A percentile compares a stretch with the other conserved stretches of the same genome.
These are phyloP conservation scores for Ondatra zibethicus DNA, from an alignment of 2,113 vertebrate species.

Conservation along the genomic window DNA sequence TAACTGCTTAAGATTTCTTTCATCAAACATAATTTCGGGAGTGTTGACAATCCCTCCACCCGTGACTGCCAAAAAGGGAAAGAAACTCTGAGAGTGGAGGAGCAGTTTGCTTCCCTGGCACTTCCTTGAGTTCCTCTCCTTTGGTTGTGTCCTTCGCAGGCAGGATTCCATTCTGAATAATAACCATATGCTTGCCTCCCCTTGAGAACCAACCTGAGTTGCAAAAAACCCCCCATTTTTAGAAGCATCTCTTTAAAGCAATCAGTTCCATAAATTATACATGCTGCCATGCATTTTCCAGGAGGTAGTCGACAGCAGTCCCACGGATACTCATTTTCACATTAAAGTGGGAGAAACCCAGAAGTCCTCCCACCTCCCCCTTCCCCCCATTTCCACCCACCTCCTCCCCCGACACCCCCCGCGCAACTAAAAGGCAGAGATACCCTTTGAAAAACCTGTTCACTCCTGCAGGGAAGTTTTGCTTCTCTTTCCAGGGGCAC, in stretches of 20 bases:
- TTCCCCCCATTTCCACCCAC: background rate
- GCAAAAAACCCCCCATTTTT: constrained; percentile 80
- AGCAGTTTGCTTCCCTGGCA: constrained; percentile 71
- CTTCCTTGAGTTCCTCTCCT: constrained; percentile 50
- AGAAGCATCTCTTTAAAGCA: constrained; percentile 83
- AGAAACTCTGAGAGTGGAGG: constrained; percentile 42
- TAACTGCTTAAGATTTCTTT: background rate
- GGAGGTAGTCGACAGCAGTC: constrained; percentile 57
- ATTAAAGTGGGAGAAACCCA: constrained; percentile 77
- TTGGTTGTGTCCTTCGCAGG: constrained; percentile 76
- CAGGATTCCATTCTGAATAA: constrained; percentile 79
- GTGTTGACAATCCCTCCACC: background rate
- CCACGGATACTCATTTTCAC: constrained; percentile 81
- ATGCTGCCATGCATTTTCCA: constrained; percentile 82
- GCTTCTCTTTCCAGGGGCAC: constrained; percentile 73
- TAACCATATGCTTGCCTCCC: constrained; percentile 75
- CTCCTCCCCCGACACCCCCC: background rate
- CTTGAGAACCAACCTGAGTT: constrained; percentile 78
- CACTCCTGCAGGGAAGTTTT: constrained; percentile 76
- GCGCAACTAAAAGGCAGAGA: constrained; percentile 48
- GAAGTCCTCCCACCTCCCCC: background rate
- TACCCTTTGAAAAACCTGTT: constrained; percentile 61
- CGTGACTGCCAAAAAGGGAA: constrained; percentile 46
- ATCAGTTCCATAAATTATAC: constrained; percentile 85
- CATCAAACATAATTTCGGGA: background rate